These are phyloP conservation scores for Acrocephalus arundinaceus DNA, from an alignment of 2,113 vertebrate genomes.

Conservation along the genomic window DNA sequence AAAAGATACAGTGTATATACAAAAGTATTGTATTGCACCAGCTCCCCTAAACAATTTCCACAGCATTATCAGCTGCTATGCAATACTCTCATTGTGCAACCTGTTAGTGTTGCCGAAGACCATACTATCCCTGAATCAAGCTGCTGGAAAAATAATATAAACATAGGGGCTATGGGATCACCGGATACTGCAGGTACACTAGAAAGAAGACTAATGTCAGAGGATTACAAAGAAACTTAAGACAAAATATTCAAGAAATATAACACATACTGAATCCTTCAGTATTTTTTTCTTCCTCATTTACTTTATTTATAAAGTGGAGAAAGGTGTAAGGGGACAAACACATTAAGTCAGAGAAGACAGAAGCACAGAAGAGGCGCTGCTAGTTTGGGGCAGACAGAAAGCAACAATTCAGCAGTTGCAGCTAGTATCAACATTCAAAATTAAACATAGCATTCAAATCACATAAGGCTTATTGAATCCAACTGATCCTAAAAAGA, in stretches of 20 bases:
- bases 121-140: not conserved
- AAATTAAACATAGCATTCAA: not conserved
- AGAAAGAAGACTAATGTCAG: conserved; percentile 15
- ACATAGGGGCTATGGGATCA: not conserved
- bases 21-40: not conserved
- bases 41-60: not conserved
- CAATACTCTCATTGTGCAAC: not conserved
- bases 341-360: not conserved
- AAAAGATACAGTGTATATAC: not conserved
- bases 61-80: not conserved
- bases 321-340: not conserved
- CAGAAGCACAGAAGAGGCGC: not conserved
- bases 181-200: not conserved
- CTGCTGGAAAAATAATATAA: not conserved
- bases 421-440: not conserved
- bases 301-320: conserved; percentile 1
- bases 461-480: not conserved
- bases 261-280: not conserved
- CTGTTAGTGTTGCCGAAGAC: not conserved
- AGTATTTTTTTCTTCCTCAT: not conserved
- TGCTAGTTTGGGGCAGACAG: not conserved
- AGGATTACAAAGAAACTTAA: not conserved
- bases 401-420: not conserved
- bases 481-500: not conserved
- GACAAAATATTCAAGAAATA: not conserved